Conservation (phyloP, 2,797 vertebrate genomes). For the Orestias chungarensis region DNA sequence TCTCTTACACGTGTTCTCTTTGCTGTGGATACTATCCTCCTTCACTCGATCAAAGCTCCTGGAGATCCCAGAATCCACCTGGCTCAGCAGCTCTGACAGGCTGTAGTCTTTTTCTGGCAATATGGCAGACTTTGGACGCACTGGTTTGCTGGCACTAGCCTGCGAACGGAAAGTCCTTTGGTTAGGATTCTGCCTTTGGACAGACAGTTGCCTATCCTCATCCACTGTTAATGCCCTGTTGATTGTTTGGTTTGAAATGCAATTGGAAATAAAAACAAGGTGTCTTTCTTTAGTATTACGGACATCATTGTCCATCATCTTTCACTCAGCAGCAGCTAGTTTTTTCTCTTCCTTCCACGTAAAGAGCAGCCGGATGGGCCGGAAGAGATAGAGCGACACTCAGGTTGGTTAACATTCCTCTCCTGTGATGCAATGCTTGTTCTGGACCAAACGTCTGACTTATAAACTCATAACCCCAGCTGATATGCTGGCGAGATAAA, state of each 20-base stretch:
- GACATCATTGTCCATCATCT: constrained; percentile 2
- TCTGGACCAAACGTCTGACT: constrained; percentile 47
- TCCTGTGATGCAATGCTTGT: constrained; percentile 45
- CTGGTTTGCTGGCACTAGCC: constrained; percentile 67
- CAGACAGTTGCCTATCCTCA: constrained; percentile 9
- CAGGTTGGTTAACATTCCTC: constrained; percentile 68
- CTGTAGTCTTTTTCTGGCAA: constrained; percentile 90
- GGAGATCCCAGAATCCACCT: constrained; percentile 93
- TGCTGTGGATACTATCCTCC: constrained; percentile 86
- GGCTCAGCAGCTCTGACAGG: constrained; percentile 91
- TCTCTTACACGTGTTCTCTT: constrained; percentile 88
- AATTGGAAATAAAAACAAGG: constrained; percentile 3
- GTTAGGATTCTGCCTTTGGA: constrained; percentile 9
- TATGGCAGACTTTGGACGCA: constrained; percentile 84
- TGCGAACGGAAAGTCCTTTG: constrained; percentile 45
- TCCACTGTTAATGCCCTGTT: neutral
- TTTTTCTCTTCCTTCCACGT: constrained; percentile 25
- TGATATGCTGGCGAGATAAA: constrained; percentile 25
- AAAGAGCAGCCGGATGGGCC: constrained; percentile 1
- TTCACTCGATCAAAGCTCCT: constrained; percentile 88
- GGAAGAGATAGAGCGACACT: constrained; percentile 37
- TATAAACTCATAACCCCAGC: constrained; percentile 39
- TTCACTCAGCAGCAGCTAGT: constrained; percentile 6
- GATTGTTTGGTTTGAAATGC: neutral
- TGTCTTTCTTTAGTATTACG: neutral